phyloP scores from a whole-genome alignment of 2,888 invertebrate genomes.

The Limenitis camilla region DNA sequence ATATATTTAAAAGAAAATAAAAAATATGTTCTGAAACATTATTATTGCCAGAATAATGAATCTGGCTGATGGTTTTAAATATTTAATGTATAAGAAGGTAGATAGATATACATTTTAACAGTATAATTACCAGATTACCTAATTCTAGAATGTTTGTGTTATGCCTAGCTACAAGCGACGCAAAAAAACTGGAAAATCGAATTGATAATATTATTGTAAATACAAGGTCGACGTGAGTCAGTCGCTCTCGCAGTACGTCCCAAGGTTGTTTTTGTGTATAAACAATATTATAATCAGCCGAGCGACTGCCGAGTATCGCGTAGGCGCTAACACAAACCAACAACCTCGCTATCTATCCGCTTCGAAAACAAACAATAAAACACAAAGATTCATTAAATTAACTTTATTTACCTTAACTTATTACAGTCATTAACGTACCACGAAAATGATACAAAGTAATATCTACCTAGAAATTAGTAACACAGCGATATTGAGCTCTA shows the following conservation, averaged over 20 bases:
- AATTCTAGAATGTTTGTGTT: not conserved
- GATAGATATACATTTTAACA: too few relatives aligned
- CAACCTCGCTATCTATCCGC: conserved; percentile 19
- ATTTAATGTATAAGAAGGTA: too few relatives aligned
- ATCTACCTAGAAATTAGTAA: conserved; percentile 67
- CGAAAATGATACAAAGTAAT: conserved; percentile 51
- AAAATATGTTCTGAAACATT: too few relatives aligned
- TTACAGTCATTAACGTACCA: conserved; percentile 59
- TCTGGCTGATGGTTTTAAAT: too few relatives aligned
- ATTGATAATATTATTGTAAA: conserved; percentile 31
- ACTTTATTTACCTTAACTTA: conserved; percentile 60
- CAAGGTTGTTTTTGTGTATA: conserved; percentile 72
- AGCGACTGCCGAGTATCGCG: conserved; percentile 1
- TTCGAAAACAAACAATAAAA: conserved; percentile 34
- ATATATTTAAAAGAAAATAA: too few relatives aligned
- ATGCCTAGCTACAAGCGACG: not conserved
- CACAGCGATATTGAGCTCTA: conserved; percentile 67
- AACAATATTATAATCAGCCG: conserved; percentile 38
- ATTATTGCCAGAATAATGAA: too few relatives aligned
- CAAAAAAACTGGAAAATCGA: conserved; percentile 11
- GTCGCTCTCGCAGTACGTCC: conserved; percentile 21
- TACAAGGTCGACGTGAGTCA: conserved; percentile 25
- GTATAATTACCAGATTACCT: not conserved
- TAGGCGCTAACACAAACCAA: too few relatives aligned
- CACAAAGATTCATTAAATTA: conserved; percentile 30